Conservation (phyloP, 1,140 invertebrate species). For the Papilio dardanus region DNA sequence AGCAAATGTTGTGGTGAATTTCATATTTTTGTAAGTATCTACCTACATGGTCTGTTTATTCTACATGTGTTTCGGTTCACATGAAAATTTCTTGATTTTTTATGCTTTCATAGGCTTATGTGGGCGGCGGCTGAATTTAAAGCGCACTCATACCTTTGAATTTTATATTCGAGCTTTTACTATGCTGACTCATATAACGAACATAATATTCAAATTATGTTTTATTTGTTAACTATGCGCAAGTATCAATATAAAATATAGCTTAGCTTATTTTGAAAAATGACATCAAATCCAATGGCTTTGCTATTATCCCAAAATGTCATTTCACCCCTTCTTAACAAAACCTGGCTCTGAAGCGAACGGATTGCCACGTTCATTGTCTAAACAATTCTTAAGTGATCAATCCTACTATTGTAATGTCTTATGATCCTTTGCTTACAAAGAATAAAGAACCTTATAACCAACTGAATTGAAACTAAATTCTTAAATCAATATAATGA, state of each 20-base stretch:
- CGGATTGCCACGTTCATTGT: slow-evolving; percentile 77
- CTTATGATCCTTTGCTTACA: slow-evolving; percentile 35
- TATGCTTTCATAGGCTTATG: slow-evolving; percentile 80
- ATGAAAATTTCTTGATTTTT: slow-evolving; percentile 81
- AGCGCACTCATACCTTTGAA: slow-evolving; percentile 60
- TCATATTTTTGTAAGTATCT: slow-evolving; percentile 83
- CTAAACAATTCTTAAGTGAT: slow-evolving; percentile 79
- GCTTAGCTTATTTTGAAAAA: slow-evolving; percentile 71
- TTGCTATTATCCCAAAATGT: slow-evolving; percentile 74
- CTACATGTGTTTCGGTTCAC: slow-evolving; percentile 81
- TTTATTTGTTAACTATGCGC: slow-evolving; percentile 18
- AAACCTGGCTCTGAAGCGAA: slow-evolving; percentile 75
- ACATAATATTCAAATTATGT: background rate
- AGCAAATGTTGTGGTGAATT: slow-evolving; percentile 82
- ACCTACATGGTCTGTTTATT: slow-evolving; percentile 81
- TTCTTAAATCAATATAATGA: slow-evolving; percentile 40
- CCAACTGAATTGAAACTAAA: slow-evolving; percentile 29
- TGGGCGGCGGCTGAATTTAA: slow-evolving; percentile 56
- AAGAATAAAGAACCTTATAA: slow-evolving; percentile 47
- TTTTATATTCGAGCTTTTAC: slow-evolving; percentile 58
- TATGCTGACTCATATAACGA: slow-evolving; percentile 51
- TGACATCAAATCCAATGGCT: slow-evolving; percentile 68
- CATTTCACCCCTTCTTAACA: slow-evolving; percentile 78
- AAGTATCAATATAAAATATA: slow-evolving; percentile 30
- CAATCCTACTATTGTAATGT: slow-evolving; percentile 48